Base-by-base conservation (phyloP, 2,113 vertebrate species). In the Andinoacara biseriatus region DNA sequence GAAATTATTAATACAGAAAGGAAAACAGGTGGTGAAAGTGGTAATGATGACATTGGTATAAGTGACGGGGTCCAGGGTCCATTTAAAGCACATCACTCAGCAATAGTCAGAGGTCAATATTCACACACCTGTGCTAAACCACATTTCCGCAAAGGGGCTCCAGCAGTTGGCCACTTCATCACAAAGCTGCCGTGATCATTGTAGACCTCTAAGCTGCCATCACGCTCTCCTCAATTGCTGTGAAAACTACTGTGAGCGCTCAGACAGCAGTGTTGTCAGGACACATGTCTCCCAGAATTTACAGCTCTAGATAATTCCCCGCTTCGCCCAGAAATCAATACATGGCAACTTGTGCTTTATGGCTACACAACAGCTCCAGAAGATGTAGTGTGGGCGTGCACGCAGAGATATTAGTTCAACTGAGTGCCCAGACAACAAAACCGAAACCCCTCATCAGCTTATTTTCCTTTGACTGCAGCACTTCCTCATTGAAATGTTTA, bases 401-500 rank as follows among this genome's bases (percentile, higher is more conserved):
- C 8, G 6, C 77, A 8, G 57, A 82, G 77, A 87, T 90, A 88
- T 90, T 86, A 85, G 74, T 76, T 74, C 14, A 5, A 72, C 29
- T 43, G 77, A 90, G 63, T 58, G 87, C 80, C 24, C 87, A 86
- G 79, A 87, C 86, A 72, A 83, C 82, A 84, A 82, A 90, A 89
- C 80, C 7, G 69, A 90, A 93, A 91, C 67, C 78, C 78, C 74
- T 90, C 87, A 74, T 92, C 86, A 92, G 90, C 83, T 90, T 87
- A 83, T 93, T 92, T 95, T 90, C 80, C 56, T 77, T 78, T 84
- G 72, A 90, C 88, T 86, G 88, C 91, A 85, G 90, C 84, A 92
- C 92, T 95, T 95, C 94, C 94, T 95, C 89, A 83, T 76, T 90
- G 79, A 82, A 38, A 61, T 94, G 94, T 95, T 95, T 95, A 95